Base-by-base conservation (phyloP, 1,140 invertebrate species). In the Leptoteleia sp. region DNA sequence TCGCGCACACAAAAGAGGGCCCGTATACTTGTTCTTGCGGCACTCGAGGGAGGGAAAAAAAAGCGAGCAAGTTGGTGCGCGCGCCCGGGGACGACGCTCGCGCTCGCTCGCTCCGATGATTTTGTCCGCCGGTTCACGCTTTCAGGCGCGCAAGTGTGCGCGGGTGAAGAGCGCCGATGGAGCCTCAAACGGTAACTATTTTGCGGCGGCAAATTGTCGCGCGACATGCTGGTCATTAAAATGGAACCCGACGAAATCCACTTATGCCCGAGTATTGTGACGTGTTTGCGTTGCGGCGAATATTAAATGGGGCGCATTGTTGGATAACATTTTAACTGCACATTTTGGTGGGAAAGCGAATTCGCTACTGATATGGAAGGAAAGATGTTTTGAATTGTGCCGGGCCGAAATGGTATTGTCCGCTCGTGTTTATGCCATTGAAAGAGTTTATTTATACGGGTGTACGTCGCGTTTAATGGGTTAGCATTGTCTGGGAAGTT, bases 1-100 rank as follows among this genome's bases (percentile, higher is more conserved):
- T 82, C 50, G 59, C 73, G 50, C 72, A 67, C 81, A 79, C 68
- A 79, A 85, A 85, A 85, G 80, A 77, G 76, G 77, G 47, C 83
- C 84, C 84, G 84, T 85, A 85, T 85, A 84, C 84, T 85, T 80
- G 82, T 84, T 70, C 76, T 82, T 84, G 75, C 80, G 59, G 42
- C 27, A 76, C 76, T 84, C 57, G 75, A 85, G 77, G 76, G 73
- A 80, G 78, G 62, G 75, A 78, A 76, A 71, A 84, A 76, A 67
- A 47, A 17, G 52, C 40, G 64, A 78, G 38, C 25, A 47, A 65
- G 57, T 25, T 27, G 59, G 75, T 57, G 57, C 57, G 43, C 29
- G 16, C 68, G 55, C 62, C 45, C 65, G 61, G 45, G 50, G 42
- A 52, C 31, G 55, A 13, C 50, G 37, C 37, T 43, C 27, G 37